A percentile compares a stretch with the other conserved stretches of the same genome.
These are phyloP conservation scores for Ochotona curzoniae DNA, from an alignment of 2,113 vertebrate genomes.

Conservation along the genomic window DNA sequence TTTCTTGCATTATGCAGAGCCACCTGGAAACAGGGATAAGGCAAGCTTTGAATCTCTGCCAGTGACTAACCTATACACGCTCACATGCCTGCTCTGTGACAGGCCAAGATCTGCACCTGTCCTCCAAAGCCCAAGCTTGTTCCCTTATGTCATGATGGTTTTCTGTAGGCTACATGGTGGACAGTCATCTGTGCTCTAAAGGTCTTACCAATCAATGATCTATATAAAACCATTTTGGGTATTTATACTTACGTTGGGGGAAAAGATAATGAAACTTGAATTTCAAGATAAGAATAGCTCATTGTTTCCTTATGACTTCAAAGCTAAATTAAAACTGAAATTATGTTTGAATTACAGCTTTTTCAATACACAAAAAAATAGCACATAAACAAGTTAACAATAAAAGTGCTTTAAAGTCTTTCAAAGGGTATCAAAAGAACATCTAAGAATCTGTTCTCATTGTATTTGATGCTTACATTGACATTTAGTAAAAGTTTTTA, in stretches of 20 bases:
- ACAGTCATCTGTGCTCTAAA: not conserved
- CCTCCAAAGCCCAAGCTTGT: not conserved
- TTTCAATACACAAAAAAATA: not conserved
- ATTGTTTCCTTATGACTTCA: not conserved
- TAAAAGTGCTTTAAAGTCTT: not conserved
- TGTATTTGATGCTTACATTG: not conserved
- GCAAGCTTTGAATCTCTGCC: not conserved
- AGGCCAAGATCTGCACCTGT: not conserved
- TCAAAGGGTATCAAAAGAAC: not conserved
- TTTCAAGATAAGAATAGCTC: conserved; percentile 2
- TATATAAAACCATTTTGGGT: not conserved
- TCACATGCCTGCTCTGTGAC: not conserved
- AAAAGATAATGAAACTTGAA: not conserved
- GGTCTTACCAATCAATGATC: not conserved
- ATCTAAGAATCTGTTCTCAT: not conserved
- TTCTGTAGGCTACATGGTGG: not conserved
- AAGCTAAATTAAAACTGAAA: conserved; percentile 3
- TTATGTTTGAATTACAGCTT: not conserved
- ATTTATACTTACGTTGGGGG: not conserved
- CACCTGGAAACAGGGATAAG: not conserved
- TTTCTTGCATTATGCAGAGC: not conserved
- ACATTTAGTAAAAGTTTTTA: conserved; percentile 37
- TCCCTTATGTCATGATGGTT: not conserved
- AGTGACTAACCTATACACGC: not conserved
- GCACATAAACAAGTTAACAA: not conserved